phyloP scores from a whole-genome alignment of 2,113 vertebrate species.

The Thermophis baileyi region DNA sequence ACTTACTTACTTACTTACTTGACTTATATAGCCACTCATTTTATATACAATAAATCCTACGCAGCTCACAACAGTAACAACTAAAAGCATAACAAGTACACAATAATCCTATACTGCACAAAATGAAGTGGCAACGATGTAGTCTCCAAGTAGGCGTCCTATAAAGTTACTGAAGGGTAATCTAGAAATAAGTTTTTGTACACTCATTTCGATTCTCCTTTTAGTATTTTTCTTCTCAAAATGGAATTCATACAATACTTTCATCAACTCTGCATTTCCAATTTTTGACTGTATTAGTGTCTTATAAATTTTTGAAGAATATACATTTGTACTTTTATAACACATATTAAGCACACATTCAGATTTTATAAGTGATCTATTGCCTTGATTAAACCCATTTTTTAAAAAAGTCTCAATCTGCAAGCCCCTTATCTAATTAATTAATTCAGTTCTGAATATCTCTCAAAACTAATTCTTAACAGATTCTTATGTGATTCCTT shows the following conservation, averaged over 20 bases:
- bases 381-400: neutral
- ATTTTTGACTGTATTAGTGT: neutral
- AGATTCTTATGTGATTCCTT: neutral
- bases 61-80: neutral
- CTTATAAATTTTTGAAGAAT: neutral
- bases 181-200: neutral
- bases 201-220: neutral
- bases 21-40: neutral
- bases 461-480: neutral
- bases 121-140: neutral
- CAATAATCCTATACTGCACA: neutral
- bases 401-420: neutral
- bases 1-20: neutral
- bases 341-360: neutral
- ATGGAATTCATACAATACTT: neutral
- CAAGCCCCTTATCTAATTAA: neutral
- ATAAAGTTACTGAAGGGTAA: neutral
- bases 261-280: neutral
- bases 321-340: neutral
- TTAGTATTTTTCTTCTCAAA: neutral
- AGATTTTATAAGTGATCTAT: neutral
- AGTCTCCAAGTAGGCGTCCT: neutral
- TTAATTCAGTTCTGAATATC: neutral
- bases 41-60: neutral
- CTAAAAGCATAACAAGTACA: neutral